Evolutionary conservation across 2,888 invertebrate species (phyloP).

Genomic region (Cephalotes varians): DNA sequence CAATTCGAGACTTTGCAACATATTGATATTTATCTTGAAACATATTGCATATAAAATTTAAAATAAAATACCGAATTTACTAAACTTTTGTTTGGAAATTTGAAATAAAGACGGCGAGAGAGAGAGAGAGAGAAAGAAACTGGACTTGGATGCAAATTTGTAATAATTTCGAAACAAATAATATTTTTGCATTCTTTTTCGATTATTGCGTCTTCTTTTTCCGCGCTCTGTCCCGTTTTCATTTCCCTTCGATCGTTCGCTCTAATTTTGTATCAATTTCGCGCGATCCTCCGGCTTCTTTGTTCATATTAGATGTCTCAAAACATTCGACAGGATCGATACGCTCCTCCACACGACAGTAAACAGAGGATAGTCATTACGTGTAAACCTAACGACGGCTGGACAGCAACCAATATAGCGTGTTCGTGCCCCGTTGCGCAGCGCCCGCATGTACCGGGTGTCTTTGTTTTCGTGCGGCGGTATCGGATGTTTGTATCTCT

Average conservation of each 20-base stretch:
- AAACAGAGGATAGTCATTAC: conserved; percentile 47
- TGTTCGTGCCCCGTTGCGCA: conserved; percentile 1
- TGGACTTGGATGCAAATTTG: not conserved
- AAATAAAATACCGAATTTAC: not conserved
- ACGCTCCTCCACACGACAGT: conserved; percentile 6
- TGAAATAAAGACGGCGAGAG: not conserved
- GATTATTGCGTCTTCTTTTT: not conserved
- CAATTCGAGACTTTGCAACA: not conserved
- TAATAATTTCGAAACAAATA: not conserved
- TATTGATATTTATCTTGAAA: not conserved
- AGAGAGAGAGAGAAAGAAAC: no score
- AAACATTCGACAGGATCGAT: conserved; percentile 40
- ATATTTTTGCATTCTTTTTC: not conserved
- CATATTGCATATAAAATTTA: not conserved
- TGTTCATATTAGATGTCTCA: conserved; percentile 8
- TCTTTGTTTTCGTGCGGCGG: not conserved
- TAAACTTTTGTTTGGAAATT: not conserved
- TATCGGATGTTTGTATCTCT: conserved; percentile 4
- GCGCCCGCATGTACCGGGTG: conserved; percentile 13
- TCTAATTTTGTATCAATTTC: not conserved
- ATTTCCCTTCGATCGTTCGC: not conserved
- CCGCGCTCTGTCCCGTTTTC: not conserved
- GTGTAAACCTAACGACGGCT: conserved; percentile 6
- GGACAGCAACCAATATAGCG: conserved; percentile 7
- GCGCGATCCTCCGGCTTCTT: not conserved